phyloP scores from a whole-genome alignment of 2,888 invertebrate genomes.

The Allophyes oxyacanthae region DNA sequence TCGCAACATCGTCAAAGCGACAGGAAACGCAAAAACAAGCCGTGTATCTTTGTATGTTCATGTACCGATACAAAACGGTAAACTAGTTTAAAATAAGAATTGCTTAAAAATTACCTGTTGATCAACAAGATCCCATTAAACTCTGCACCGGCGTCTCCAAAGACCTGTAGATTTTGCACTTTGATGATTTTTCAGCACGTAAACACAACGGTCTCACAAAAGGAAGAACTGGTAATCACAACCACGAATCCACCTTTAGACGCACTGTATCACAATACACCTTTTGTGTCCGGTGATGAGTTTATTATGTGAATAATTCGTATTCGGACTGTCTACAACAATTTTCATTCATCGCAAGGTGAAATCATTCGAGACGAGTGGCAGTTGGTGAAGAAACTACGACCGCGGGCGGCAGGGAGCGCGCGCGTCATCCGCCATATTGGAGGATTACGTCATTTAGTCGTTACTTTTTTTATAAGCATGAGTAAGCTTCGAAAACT shows the following conservation, averaged over 20 bases:
- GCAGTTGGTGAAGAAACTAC: conserved; percentile 78
- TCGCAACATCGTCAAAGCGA: conserved; percentile 41
- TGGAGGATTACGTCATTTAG: conserved; percentile 84
- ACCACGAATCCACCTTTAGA: conserved; percentile 83
- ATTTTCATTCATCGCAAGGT: conserved; percentile 85
- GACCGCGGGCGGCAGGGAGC: conserved; percentile 73
- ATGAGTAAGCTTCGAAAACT: conserved; percentile 50
- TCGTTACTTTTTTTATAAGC: conserved; percentile 52
- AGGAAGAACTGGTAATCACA: conserved; percentile 83
- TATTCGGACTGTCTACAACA: conserved; percentile 73
- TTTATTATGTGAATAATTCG: conserved; percentile 71
- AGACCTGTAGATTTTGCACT: conserved; percentile 73
- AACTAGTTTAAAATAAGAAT: conserved; percentile 45
- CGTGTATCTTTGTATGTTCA: conserved; percentile 24
- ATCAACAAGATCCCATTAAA: conserved; percentile 88
- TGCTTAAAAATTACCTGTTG: conserved; percentile 73
- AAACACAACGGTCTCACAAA: conserved; percentile 86
- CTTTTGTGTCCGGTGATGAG: conserved; percentile 68
- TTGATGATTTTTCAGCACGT: conserved; percentile 76
- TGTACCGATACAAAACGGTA: conserved; percentile 27
- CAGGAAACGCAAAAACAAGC: conserved; percentile 47
- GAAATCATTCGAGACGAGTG: conserved; percentile 83
- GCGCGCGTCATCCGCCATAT: conserved; percentile 89
- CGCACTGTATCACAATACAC: conserved; percentile 78
- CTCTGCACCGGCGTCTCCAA: conserved; percentile 73